Evolutionary conservation across 2,888 invertebrate genomes (phyloP).

Genomic region (Sarcophaga caerulescens): DNA sequence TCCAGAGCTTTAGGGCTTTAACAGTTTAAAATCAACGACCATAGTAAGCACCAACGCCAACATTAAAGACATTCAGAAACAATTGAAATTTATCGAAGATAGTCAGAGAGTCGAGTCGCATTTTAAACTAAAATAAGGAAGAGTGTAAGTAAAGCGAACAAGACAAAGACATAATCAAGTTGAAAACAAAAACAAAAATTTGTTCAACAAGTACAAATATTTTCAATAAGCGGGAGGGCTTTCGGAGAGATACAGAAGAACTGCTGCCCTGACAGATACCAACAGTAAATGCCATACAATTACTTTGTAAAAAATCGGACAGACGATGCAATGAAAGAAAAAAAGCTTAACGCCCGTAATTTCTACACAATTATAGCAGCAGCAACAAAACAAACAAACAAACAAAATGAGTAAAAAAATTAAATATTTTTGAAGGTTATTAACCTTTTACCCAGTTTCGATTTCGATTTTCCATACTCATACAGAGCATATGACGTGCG

Average conservation of each 20-base stretch:
- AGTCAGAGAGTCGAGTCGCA: too few relatives aligned
- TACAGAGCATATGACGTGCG: background rate
- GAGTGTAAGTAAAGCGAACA: background rate
- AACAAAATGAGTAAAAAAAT: constrained; percentile 1
- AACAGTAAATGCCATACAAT: constrained; percentile 43
- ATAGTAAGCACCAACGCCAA: background rate
- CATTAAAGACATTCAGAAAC: too few relatives aligned
- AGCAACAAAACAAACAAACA: constrained; percentile 7
- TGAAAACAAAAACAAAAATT: constrained; percentile 21
- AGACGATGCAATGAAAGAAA: constrained; percentile 2
- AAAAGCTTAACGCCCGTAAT: constrained; percentile 37
- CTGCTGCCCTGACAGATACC: constrained; percentile 17
- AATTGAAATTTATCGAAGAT: background rate
- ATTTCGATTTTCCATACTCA: constrained; percentile 41
- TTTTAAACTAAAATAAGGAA: too few relatives aligned
- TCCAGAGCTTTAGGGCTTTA: constrained; percentile 49
- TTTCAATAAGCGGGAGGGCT: background rate
- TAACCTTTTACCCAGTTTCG: constrained; percentile 67
- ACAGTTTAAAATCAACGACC: background rate
- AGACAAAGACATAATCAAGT: background rate
- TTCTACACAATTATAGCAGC: constrained; percentile 36
- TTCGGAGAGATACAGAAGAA: constrained; percentile 19
- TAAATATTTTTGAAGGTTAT: constrained; percentile 61
- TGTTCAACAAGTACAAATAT: background rate
- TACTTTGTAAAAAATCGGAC: constrained; percentile 44